phyloP scores from a whole-genome alignment of 2,797 vertebrate species.

The Gallinago stenura region DNA sequence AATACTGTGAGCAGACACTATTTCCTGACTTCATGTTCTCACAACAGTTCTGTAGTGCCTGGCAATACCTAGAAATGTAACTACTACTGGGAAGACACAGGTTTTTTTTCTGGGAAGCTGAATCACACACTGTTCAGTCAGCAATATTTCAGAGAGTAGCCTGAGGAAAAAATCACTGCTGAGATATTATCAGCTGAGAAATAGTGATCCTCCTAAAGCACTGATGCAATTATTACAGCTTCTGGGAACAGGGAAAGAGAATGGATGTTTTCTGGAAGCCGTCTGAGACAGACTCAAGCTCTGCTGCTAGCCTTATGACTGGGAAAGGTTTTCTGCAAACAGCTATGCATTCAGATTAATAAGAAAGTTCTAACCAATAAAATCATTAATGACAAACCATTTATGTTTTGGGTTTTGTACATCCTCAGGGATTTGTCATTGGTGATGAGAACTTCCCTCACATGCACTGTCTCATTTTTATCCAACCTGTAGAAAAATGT shows the following conservation, averaged over 20 bases:
- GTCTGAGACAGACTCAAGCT: not conserved
- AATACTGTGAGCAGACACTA: not conserved
- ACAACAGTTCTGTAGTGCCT: not conserved
- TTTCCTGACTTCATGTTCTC: not conserved
- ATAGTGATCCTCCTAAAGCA: not conserved
- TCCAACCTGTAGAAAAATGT: not conserved
- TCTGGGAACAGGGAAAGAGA: not conserved
- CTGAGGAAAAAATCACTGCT: not conserved
- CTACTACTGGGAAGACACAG: conserved; percentile 14
- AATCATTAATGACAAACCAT: not conserved
- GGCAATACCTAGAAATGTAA: not conserved
- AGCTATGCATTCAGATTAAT: not conserved
- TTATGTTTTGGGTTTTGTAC: not conserved
- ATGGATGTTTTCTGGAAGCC: not conserved
- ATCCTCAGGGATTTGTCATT: not conserved
- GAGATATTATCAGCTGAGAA: not conserved
- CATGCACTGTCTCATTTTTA: not conserved
- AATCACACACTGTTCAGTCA: conserved; percentile 9
- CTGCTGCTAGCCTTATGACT: not conserved
- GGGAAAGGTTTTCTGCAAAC: not conserved
- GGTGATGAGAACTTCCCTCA: not conserved
- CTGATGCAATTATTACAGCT: not conserved
- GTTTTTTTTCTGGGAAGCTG: conserved; percentile 9
- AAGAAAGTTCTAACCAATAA: not conserved
- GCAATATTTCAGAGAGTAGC: not conserved